Evolutionary conservation across 2,797 vertebrate genomes (phyloP).

Genomic region (Eupleurogrammus muticus): DNA sequence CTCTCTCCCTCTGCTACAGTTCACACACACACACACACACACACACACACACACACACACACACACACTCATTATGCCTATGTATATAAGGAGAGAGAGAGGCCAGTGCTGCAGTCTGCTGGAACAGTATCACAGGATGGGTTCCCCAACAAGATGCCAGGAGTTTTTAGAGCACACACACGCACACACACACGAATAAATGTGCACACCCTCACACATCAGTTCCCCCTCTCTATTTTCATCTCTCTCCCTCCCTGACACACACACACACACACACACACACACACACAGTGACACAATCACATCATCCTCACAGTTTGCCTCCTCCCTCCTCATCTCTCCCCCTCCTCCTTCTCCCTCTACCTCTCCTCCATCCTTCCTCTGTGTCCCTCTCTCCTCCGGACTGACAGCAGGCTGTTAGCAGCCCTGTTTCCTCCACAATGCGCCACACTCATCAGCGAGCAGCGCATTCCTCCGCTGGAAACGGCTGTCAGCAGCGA

Average conservation of each 20-base stretch:
- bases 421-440: constrained; percentile 35
- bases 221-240: constrained; percentile 1
- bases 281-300: constrained; percentile 21
- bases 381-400: constrained; percentile 17
- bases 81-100: neutral
- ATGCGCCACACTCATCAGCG: constrained; percentile 42
- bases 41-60: constrained; percentile 4
- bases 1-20: neutral
- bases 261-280: constrained; percentile 15
- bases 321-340: neutral
- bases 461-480: constrained; percentile 35
- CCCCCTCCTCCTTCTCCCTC: neutral
- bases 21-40: neutral
- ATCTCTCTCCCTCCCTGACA: neutral
- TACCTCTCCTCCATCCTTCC: constrained; percentile 11
- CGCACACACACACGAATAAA: constrained; percentile 9
- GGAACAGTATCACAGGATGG: constrained; percentile 62
- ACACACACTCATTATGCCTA: constrained; percentile 13
- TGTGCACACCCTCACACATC: constrained; percentile 2
- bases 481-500: constrained; percentile 24
- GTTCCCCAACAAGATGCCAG: constrained; percentile 60
- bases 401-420: constrained; percentile 18
- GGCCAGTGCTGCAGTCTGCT: constrained; percentile 68
- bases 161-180: constrained; percentile 35
- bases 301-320: constrained; percentile 38